Conservation (phyloP, 2,797 vertebrate genomes). For the Champsocephalus esox region DNA sequence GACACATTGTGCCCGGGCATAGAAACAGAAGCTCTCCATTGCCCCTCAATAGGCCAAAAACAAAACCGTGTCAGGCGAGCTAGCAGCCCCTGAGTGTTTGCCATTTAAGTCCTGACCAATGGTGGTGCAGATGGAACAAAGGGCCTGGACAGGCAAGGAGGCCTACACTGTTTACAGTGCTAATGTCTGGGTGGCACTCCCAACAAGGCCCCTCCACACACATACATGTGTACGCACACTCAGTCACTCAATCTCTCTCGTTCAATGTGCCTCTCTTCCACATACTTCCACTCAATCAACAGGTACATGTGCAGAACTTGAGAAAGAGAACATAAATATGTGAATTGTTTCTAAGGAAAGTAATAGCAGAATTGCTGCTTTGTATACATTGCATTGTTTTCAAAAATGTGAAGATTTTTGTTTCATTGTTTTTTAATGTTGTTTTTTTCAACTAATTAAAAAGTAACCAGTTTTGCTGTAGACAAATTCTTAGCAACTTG, state of each 20-base stretch:
- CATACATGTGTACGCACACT: slow-evolving; percentile 54
- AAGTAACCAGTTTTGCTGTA: background rate
- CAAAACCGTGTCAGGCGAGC: slow-evolving; percentile 84
- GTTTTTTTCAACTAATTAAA: too few species aligned
- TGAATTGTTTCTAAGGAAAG: background rate
- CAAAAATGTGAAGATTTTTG: background rate
- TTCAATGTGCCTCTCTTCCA: slow-evolving; percentile 21
- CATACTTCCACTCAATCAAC: slow-evolving; percentile 40
- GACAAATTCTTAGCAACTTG: background rate
- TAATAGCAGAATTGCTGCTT: background rate
- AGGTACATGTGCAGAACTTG: slow-evolving; percentile 34
- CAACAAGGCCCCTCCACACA: slow-evolving; percentile 65
- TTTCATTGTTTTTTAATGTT: too few species aligned
- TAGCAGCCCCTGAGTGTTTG: slow-evolving; percentile 84
- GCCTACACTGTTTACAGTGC: slow-evolving; percentile 80
- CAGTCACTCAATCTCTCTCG: slow-evolving; percentile 47
- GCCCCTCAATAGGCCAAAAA: slow-evolving; percentile 80
- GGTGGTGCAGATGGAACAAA: slow-evolving; percentile 78
- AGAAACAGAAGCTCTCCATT: slow-evolving; percentile 84
- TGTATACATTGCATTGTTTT: slow-evolving; percentile 22
- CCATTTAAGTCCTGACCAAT: slow-evolving; percentile 82
- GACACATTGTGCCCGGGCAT: slow-evolving; percentile 77
- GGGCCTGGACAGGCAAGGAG: slow-evolving; percentile 71
- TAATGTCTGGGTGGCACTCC: slow-evolving; percentile 76
- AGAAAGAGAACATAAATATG: background rate